These are phyloP conservation scores for Orthonychiurus folsomi DNA, from an alignment of 2,888 invertebrate species.

Conservation along the genomic window DNA sequence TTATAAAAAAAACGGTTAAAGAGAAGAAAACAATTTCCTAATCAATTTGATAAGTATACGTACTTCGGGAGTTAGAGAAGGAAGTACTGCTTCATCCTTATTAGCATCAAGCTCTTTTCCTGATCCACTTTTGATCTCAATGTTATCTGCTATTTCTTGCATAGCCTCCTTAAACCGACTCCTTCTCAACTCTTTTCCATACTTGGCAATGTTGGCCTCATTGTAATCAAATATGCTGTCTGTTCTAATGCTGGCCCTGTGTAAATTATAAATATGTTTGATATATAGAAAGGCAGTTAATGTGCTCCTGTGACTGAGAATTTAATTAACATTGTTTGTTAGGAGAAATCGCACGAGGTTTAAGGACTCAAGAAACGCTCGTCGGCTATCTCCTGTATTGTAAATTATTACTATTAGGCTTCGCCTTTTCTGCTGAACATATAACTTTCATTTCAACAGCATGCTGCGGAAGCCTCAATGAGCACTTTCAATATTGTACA, in stretches of 20 bases:
- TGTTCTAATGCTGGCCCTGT: slow-evolving; percentile 52
- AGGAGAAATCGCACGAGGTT: slow-evolving; percentile 50
- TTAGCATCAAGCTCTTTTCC: too few species aligned
- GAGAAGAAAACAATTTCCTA: too few species aligned
- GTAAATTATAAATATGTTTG: slow-evolving; percentile 8
- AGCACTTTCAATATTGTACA: too few species aligned
- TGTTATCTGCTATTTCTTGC: slow-evolving; percentile 72
- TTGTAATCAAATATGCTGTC: slow-evolving; percentile 76
- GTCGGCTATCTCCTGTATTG: neutral
- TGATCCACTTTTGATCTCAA: slow-evolving; percentile 35
- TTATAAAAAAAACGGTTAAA: neutral
- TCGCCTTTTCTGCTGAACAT: too few species aligned
- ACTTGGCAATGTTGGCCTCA: slow-evolving; percentile 67
- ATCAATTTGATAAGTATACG: neutral
- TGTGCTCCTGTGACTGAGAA: too few species aligned
- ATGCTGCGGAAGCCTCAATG: too few species aligned
- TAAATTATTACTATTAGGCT: too few species aligned
- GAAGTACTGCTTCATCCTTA: too few species aligned
- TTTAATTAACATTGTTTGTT: slow-evolving; percentile 42
- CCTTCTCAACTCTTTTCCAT: slow-evolving; percentile 67
- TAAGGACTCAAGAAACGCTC: slow-evolving; percentile 17
- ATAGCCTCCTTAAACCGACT: slow-evolving; percentile 75
- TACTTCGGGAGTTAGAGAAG: neutral
- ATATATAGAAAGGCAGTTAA: too few species aligned
- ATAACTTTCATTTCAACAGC: too few species aligned